phyloP scores from a whole-genome alignment of 2,797 vertebrate genomes.

The Lagodon rhomboides region DNA sequence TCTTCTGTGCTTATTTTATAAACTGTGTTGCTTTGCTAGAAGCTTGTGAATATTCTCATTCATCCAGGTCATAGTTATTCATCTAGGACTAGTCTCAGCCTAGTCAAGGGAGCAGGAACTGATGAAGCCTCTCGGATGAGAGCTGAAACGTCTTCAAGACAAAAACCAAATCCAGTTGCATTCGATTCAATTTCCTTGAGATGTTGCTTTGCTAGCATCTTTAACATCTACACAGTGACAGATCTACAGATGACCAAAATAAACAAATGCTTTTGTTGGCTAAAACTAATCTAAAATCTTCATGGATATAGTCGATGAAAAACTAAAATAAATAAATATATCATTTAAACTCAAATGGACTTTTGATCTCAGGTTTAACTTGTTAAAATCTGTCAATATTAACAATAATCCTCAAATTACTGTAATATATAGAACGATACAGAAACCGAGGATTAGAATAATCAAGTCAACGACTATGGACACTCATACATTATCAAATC shows the following conservation, averaged over 20 bases:
- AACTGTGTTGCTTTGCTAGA: no score
- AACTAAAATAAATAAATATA: not conserved
- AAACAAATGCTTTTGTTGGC: not conserved
- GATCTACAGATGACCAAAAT: not conserved
- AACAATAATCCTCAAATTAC: not conserved
- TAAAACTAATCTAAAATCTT: not conserved
- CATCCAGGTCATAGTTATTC: no score
- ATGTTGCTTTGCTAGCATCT: no score
- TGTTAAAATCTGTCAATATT: not conserved
- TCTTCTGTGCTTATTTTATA: no score
- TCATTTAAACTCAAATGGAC: not conserved
- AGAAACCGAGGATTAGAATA: not conserved
- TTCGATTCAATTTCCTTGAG: no score
- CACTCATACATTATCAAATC: constrained; percentile 11
- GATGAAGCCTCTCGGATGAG: no score
- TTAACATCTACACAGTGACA: no score
- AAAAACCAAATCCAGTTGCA: no score
- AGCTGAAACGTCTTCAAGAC: no score
- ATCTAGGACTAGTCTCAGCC: no score
- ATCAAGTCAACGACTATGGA: constrained; percentile 5
- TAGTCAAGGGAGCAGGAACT: no score
- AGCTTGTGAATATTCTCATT: no score
- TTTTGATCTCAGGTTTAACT: not conserved
- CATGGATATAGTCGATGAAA: not conserved
- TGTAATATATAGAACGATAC: not conserved